These are phyloP conservation scores for Drosophila busckii DNA, from an alignment of 1,140 invertebrate genomes.

Conservation along the genomic window DNA sequence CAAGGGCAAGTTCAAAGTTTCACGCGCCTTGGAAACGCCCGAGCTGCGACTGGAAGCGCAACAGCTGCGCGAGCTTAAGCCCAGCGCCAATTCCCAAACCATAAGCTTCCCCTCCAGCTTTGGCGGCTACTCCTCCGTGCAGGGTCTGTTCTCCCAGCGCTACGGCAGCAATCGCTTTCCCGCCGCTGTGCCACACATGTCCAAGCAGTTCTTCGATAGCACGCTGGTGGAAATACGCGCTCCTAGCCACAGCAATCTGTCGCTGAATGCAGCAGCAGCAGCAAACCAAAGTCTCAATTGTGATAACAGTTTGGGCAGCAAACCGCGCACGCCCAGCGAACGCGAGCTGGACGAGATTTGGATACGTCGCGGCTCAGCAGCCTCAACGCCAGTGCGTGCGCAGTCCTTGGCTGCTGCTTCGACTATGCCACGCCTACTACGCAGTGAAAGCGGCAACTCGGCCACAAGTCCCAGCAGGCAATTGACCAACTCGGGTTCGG, in stretches of 20 bases:
- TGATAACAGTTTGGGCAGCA: conserved; percentile 60
- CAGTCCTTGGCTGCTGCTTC: conserved; percentile 39
- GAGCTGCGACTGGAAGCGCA: conserved; percentile 80
- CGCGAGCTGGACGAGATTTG: conserved; percentile 69
- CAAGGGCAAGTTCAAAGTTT: conserved; percentile 73
- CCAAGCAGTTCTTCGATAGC: conserved; percentile 89
- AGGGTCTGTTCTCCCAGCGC: conserved; percentile 77
- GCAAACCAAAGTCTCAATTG: conserved; percentile 62
- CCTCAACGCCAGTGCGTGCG: neutral
- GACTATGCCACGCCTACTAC: conserved; percentile 55
- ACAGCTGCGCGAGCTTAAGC: conserved; percentile 61
- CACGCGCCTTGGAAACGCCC: conserved; percentile 79
- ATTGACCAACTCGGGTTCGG: conserved; percentile 49
- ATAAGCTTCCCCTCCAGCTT: conserved; percentile 82
- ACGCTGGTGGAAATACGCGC: conserved; percentile 90
- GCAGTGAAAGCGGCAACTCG: conserved; percentile 50
- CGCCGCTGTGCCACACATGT: conserved; percentile 82
- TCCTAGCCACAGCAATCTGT: conserved; percentile 83
- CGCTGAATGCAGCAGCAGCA: conserved; percentile 79
- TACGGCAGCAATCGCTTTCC: conserved; percentile 66
- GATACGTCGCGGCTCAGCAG: conserved; percentile 41
- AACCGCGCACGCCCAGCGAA: conserved; percentile 57
- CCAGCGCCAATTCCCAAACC: conserved; percentile 81
- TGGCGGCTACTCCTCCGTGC: conserved; percentile 81
- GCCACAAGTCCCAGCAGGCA: conserved; percentile 43